Evolutionary conservation across 2,797 vertebrate species (phyloP), one percentile per base, ranked within the genome.

Genomic region (Crocodylus rhombifer): DNA sequence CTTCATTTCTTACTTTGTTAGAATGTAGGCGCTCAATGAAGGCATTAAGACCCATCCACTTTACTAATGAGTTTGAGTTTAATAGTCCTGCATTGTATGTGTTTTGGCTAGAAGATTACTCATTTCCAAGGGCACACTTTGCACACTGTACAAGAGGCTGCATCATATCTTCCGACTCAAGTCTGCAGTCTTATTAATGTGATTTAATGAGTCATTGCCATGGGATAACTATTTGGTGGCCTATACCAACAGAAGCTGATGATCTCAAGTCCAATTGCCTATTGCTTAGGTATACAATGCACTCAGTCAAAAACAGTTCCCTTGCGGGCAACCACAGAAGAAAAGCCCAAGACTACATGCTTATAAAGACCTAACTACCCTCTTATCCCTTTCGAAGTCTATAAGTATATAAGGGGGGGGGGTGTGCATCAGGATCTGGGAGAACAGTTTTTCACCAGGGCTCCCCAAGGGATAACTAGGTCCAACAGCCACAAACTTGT

Each of bases 61-160:
- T 81, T 65, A 96, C 91, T 97, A 97, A 97, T 87, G 89, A 96
- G 95, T 88, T 95, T 86, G 89, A 91, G 89, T 90, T 91, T 91
- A 92, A 95, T 85, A 57, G 26, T 6, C 2, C 77, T 5, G 64
- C 7, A 23, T 42, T 5, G 57, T 83, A 26, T 10, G 79, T 0
- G 2, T 13, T 51, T 77, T 3, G 0, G 62, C 10, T 73, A 84
- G 88, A 84, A 94, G 61, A 82, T 3, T 25, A 4, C 4, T 6
- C 3, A 23, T 33, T 75, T 81, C 65, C 42, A 67, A 77, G 3
- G 2, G 64, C 88, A 10, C 25, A 30, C 65, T 71, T 63, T 15
- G 60, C 18, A 57, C 6, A 12, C 2, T 3, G 17, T 1, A 80
- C 63, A 89, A 84, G 73, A 16, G 42, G 82, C 79, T 30, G 82